Evolutionary conservation across 2,113 vertebrate species (phyloP).

Genomic region (Neodon shergylaensis): DNA sequence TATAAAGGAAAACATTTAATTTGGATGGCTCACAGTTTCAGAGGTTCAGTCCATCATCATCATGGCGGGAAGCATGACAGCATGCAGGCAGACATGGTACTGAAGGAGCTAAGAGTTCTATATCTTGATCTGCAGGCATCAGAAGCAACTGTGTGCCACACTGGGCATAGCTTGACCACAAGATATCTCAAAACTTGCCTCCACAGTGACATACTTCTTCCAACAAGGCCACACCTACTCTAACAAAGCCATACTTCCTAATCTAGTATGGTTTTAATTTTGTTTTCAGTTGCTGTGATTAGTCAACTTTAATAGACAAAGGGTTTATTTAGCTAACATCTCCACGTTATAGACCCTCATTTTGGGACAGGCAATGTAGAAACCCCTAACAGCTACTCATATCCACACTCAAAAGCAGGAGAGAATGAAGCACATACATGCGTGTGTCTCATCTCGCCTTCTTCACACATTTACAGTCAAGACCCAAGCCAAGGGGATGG

Average conservation of each 20-base stretch:
- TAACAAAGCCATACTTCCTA: not conserved
- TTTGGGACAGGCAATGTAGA: not conserved
- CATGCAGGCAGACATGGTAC: not conserved
- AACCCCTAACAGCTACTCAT: not conserved
- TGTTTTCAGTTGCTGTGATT: not conserved
- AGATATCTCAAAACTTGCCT: not conserved
- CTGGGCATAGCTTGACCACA: not conserved
- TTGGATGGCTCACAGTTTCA: not conserved
- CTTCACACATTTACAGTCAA: not conserved
- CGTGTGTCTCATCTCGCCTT: not conserved
- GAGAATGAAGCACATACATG: not conserved
- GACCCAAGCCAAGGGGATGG: not conserved
- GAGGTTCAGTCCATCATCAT: not conserved
- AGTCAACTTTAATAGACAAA: not conserved
- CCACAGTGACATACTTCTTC: not conserved
- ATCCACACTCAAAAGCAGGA: not conserved
- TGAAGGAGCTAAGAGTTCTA: not conserved
- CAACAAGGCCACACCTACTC: not conserved
- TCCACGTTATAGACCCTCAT: not conserved
- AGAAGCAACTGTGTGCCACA: not conserved
- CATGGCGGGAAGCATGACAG: not conserved
- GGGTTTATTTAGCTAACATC: not conserved
- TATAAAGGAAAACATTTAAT: not conserved
- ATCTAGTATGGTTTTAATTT: not conserved
- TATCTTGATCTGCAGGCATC: not conserved